Percentiles rank a stretch among this genome's conserved stretches.
Conservation (phyloP, 2,888 invertebrate genomes). For the Harpalus rubripes region DNA sequence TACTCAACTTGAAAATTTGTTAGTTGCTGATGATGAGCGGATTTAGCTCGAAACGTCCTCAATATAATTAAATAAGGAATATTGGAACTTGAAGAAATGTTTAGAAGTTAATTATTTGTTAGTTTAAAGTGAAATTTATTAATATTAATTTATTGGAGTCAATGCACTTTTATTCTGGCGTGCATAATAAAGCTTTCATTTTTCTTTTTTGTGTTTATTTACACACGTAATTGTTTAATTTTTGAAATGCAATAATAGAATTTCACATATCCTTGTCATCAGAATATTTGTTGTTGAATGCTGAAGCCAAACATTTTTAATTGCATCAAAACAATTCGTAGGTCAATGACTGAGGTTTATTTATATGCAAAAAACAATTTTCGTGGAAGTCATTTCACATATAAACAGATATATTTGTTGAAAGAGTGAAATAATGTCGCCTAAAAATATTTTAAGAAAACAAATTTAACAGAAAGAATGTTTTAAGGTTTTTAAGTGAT, state of each 20-base stretch:
- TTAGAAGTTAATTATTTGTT: too few species aligned
- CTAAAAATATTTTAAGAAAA: background rate
- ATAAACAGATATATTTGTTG: constrained; percentile 36
- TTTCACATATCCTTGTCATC: constrained; percentile 3
- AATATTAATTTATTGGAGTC: too few species aligned
- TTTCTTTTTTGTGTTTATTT: background rate
- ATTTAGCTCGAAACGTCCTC: too few species aligned
- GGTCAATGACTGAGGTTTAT: constrained; percentile 9
- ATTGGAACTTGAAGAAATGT: too few species aligned
- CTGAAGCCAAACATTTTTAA: constrained; percentile 8
- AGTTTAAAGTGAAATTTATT: too few species aligned
- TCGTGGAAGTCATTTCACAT: background rate
- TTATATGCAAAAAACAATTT: constrained; percentile 29
- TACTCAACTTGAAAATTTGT: too few species aligned
- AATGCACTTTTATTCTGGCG: too few species aligned
- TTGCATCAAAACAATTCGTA: constrained; percentile 12
- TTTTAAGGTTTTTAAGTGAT: background rate
- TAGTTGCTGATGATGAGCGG: too few species aligned
- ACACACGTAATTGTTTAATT: background rate
- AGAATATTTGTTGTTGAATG: background rate
- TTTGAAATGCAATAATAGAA: background rate
- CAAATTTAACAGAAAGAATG: background rate
- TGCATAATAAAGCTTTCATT: background rate
- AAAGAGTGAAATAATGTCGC: background rate
- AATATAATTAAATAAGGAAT: too few species aligned